Evolutionary conservation across 2,888 invertebrate species (phyloP), one percentile per base, ranked within the genome.

Genomic region (Hypselothyrea guttata): DNA sequence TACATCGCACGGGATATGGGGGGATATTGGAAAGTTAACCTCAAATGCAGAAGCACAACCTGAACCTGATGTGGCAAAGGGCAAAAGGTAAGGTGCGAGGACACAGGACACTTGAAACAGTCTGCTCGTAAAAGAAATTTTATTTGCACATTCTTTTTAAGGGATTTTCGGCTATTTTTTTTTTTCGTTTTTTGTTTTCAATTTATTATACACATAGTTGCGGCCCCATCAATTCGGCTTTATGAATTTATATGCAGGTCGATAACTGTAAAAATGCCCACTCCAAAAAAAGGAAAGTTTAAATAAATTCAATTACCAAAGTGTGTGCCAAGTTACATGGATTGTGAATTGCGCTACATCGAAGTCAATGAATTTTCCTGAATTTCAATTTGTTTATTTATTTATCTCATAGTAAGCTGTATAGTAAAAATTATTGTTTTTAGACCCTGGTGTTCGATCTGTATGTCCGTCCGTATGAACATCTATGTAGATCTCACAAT

Each of bases 191-290:
- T 55, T 72, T 58, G 47, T 64, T 65, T 76, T 76, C 72, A 76
- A 78, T 78, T 76, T 76, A 75, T 76, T 73, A 53, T 72, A 74
- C 64, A 55, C 64, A 55, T 51, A 46, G 60, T 63, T 54, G 66
- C 22, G 44, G 61, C 22, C 66, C 57, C 54, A 64, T 69, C 65
- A 56, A 64, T 69, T 56, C 12, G 38, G 44, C 56, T 56, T 58
- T 64, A 76, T 72, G 72, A 75, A 72, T 66, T 66, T 71, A 62
- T 61, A 58, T 58, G 49, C 70, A 38, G 41, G 53, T 42, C 42
- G 28, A 54, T 56, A 30, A 41, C 38, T 45, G 40, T 22, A 27
- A 44, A 7, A 13, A 22, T 22, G 5, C 22, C 22, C 22, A 2
- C 2, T 5, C 5, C 8, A 33, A 18, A 34, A 44, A 7, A 5